Conservation (phyloP, 2,888 invertebrate species). For the Leptarthrus brevirostris region DNA sequence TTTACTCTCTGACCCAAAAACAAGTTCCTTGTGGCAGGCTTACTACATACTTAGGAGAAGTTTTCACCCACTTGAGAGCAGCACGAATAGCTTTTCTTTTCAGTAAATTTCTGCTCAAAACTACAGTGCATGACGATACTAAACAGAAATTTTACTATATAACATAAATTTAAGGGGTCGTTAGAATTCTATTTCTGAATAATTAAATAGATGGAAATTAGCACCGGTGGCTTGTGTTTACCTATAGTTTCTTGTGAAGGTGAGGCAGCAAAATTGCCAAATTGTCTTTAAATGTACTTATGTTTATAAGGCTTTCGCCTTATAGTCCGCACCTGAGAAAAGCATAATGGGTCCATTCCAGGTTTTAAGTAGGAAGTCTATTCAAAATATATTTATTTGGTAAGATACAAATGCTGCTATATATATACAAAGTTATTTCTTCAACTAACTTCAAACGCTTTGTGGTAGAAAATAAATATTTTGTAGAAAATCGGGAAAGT, state of each 20-base stretch:
- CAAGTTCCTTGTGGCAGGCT: background rate
- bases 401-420: no score
- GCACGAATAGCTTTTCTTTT: background rate
- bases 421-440: conserved; percentile 18
- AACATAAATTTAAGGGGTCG: background rate
- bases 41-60: background rate
- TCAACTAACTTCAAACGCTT: conserved; percentile 1
- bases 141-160: background rate
- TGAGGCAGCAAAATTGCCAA: no score
- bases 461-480: conserved; percentile 16
- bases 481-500: background rate
- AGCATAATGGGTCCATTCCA: no score
- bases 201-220: background rate
- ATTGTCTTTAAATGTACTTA: no score
- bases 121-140: background rate
- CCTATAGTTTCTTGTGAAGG: background rate
- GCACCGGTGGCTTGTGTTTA: background rate
- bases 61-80: background rate
- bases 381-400: no score
- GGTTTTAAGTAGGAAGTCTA: no score
- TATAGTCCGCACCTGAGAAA: no score
- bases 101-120: background rate
- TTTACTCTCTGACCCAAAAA: background rate
- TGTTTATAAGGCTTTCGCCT: no score
- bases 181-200: background rate